Evolutionary conservation across 1,140 invertebrate species (phyloP).

Genomic region (Metopolophium dirhodum): DNA sequence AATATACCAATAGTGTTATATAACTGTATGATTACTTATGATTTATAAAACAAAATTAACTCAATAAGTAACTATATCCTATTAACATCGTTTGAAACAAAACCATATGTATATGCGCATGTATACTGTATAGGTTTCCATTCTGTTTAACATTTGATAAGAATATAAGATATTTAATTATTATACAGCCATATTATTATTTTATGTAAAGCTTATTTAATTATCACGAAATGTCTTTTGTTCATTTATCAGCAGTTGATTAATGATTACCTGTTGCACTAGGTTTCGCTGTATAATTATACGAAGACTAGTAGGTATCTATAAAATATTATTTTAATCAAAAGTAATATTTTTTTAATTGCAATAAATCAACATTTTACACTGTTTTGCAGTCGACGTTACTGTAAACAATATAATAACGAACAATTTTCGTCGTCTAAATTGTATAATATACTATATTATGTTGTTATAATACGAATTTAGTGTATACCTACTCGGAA

Average conservation of each 20-base stretch:
- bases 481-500: background rate
- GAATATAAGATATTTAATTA: conserved; percentile 19
- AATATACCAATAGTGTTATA: background rate
- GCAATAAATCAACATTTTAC: background rate
- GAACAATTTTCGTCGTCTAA: background rate
- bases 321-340: conserved; percentile 12
- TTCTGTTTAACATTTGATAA: background rate
- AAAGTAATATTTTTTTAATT: background rate
- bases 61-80: background rate
- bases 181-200: background rate
- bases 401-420: background rate
- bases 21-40: background rate
- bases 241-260: background rate
- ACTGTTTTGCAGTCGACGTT: background rate
- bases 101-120: background rate
- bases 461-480: background rate
- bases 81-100: background rate
- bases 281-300: background rate
- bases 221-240: background rate
- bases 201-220: background rate
- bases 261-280: background rate
- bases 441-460: background rate
- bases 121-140: background rate
- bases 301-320: background rate
- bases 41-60: conserved; percentile 4